Evolutionary conservation across 2,113 vertebrate species (phyloP).

Genomic region (Odobenus rosmarus): DNA sequence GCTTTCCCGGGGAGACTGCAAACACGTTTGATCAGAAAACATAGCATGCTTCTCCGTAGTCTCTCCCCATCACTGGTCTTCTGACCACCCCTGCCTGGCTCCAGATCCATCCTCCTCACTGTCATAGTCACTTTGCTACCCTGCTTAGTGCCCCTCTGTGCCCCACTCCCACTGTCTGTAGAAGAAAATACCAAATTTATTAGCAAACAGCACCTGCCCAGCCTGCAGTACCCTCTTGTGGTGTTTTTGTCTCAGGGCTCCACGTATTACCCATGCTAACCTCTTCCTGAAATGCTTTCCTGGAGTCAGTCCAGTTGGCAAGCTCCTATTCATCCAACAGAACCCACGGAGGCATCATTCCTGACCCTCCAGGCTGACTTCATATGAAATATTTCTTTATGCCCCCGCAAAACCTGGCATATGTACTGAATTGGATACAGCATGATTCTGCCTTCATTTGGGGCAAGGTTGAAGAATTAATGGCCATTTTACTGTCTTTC

Average conservation of each 20-base stretch:
- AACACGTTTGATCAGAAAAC: background rate
- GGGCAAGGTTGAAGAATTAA: background rate
- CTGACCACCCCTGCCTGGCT: too few relatives aligned
- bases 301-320: background rate
- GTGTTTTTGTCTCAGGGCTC: background rate
- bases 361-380: fast-evolving
- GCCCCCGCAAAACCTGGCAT: background rate
- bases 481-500: background rate
- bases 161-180: background rate
- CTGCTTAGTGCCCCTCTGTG: background rate
- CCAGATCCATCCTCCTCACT: background rate
- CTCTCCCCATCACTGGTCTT: background rate
- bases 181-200: background rate
- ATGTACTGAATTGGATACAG: background rate
- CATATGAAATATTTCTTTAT: background rate
- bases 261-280: background rate
- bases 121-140: background rate
- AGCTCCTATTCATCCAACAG: background rate
- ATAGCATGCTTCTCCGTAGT: background rate
- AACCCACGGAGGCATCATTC: background rate
- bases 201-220: background rate
- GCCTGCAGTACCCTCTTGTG: background rate
- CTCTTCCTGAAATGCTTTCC: background rate
- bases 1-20: background rate
- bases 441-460: background rate